These are phyloP conservation scores for Hybos culiciformis DNA, from an alignment of 2,888 invertebrate genomes.

Conservation along the genomic window DNA sequence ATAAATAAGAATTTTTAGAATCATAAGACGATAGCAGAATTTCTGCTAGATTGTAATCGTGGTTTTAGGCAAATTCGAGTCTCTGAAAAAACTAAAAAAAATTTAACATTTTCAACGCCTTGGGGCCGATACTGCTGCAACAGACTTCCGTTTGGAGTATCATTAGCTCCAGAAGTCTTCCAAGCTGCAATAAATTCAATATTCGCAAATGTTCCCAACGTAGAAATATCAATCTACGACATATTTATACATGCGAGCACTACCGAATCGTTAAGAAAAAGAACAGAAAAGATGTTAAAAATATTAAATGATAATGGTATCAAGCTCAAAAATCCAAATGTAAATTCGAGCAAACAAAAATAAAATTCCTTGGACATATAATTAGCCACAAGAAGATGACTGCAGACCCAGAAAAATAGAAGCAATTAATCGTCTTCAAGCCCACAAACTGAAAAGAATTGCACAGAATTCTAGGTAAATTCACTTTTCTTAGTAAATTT, in stretches of 20 bases:
- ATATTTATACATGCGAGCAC: constrained; percentile 13
- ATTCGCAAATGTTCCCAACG: constrained; percentile 11
- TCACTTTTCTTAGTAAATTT: neutral
- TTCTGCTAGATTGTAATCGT: too few species aligned
- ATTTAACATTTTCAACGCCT: neutral
- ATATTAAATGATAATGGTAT: constrained; percentile 11
- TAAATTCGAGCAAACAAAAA: constrained; percentile 5
- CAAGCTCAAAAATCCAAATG: constrained; percentile 17
- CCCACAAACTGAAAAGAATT: constrained; percentile 5
- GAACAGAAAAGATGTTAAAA: constrained; percentile 13
- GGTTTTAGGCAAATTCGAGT: too few species aligned
- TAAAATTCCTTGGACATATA: constrained; percentile 10
- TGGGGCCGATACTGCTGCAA: neutral
- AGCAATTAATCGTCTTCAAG: constrained; percentile 9
- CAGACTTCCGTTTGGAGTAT: neutral
- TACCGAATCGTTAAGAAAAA: constrained; percentile 11
- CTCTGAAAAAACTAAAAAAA: too few species aligned
- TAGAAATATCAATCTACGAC: constrained; percentile 15
- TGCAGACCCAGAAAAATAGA: constrained; percentile 11
- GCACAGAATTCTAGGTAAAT: neutral
- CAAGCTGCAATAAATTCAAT: neutral
- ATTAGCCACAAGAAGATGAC: constrained; percentile 10
- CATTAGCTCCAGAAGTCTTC: constrained; percentile 1
- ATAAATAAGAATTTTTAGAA: too few species aligned
- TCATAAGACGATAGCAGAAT: too few species aligned